Base-by-base conservation (phyloP, 2,888 invertebrate species). In the Sisyra nigra region DNA sequence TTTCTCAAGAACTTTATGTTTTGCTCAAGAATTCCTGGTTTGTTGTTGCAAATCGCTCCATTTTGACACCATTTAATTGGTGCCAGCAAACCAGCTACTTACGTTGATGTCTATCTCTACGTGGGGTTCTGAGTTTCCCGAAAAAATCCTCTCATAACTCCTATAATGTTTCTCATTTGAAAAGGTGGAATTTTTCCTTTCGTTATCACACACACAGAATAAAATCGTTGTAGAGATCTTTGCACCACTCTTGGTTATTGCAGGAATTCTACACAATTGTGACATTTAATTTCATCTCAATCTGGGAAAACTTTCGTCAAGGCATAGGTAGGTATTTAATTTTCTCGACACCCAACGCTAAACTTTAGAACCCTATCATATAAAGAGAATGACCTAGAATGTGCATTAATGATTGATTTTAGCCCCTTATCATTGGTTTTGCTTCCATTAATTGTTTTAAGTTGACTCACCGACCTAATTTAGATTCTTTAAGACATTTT, bases 51-150 rank as follows among this genome's bases (percentile, higher is more conserved):
- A 3, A 78, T 79, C 0, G 82, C 92, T 10, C 84, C 84, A 63
- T 93, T 89, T 64, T 93, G 92, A 59, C 94, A 94, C 2, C 91
- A n/a, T 92, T 34, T 87, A 67, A 56, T 86, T 88, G 0, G 91
- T 91, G 24, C 87, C 88, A 6, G 71, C 69, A 54, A 78, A 85
- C 52, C 72, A 69, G 1, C 69, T 66, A 59, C 94, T 94, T 64
- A 94, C 94, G 56, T 94, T 83, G 0, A 93, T 83, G 59, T 94
- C 93, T 2, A 61, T 58, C 40, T 76, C 72, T 94, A 94, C 2
- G 59, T 62, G 3, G 59, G 48, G 2, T 86, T 86, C 80, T 79
- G 48, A 36, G 56, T 55, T n/a, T n/a, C n/a, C n/a, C n/a, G n/a
- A n/a, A n/a, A n/a, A n/a, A n/a, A n/a, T n/a, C n/a, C n/a, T n/a